A percentile compares a stretch with the other conserved stretches of the same genome.
These are phyloP conservation scores for Sinocyclocheilus grahami DNA, from an alignment of 2,113 vertebrate species.

Conservation along the genomic window DNA sequence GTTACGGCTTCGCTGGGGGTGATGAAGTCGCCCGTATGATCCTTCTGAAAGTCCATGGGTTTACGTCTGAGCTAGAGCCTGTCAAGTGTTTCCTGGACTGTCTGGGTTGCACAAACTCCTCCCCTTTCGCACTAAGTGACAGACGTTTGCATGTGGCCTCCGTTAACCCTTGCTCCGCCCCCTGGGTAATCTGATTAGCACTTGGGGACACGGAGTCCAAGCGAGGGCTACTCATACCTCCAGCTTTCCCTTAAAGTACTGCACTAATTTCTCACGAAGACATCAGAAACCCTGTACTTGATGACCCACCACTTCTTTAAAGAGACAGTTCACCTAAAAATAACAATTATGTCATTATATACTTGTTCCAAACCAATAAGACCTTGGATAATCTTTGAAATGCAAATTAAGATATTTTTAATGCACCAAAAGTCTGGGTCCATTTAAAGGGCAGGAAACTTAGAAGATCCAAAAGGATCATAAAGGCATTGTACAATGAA, in stretches of 20 bases:
- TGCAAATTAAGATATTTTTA: no score
- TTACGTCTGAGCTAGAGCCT: not conserved
- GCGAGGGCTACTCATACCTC: conserved; percentile 24
- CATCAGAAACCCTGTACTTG: not conserved
- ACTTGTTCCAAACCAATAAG: no score
- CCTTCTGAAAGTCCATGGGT: conserved; percentile 60
- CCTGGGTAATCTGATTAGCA: conserved; percentile 51
- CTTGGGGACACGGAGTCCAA: conserved; percentile 30
- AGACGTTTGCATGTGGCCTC: not conserved
- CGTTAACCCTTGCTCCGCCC: not conserved
- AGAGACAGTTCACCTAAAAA: not conserved
- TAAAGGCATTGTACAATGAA: no score
- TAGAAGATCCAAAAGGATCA: no score
- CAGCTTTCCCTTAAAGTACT: not conserved
- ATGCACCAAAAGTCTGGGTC: no score
- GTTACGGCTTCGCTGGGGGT: conserved; percentile 61
- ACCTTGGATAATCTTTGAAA: no score
- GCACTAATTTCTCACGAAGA: not conserved
- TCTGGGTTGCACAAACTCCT: not conserved
- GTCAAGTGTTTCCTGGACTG: conserved; percentile 34
- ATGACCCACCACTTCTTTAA: not conserved
- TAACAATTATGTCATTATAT: not conserved
- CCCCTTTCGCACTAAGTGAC: not conserved
- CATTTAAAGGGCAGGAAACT: no score
- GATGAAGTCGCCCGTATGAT: conserved; percentile 66